phyloP scores from a whole-genome alignment of 2,797 vertebrate genomes.

The Onychomys arenicola region DNA sequence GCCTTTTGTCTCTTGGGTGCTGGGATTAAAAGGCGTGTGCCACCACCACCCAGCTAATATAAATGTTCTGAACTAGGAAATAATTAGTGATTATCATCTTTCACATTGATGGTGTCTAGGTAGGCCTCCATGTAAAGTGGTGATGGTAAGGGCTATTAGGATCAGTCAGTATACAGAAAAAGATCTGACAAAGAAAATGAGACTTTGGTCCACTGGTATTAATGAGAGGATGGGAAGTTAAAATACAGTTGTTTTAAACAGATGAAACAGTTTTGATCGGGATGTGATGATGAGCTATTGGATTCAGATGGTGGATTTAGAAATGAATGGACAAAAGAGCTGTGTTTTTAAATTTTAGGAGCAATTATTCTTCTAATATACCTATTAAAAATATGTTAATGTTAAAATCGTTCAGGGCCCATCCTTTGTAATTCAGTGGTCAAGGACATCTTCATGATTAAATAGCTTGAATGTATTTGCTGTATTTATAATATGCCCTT shows the following conservation, averaged over 20 bases:
- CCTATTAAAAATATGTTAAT: not conserved
- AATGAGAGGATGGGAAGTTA: not conserved
- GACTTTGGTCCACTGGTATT: not conserved
- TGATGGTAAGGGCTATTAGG: not conserved
- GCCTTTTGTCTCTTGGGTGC: not conserved
- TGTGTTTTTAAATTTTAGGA: conserved; percentile 33
- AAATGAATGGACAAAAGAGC: conserved; percentile 11
- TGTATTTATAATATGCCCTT: not conserved
- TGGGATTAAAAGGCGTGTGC: not conserved
- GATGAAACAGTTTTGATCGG: conserved; percentile 1
- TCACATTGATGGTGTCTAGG: not conserved
- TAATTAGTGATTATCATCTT: conserved; percentile 7
- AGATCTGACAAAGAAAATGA: not conserved
- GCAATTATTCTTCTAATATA: not conserved
- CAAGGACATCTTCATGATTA: conserved; percentile 18
- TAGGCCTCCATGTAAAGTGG: not conserved
- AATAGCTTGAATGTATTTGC: not conserved
- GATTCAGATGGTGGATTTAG: not conserved
- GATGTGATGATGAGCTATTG: not conserved
- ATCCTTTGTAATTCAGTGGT: conserved; percentile 16
- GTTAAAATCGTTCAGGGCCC: conserved; percentile 1
- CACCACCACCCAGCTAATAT: not conserved
- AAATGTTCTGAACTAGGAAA: conserved; percentile 20
- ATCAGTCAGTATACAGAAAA: not conserved
- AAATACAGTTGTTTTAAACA: not conserved